phyloP scores from a whole-genome alignment of 2,888 invertebrate genomes.

The Diachrysia chrysitis region DNA sequence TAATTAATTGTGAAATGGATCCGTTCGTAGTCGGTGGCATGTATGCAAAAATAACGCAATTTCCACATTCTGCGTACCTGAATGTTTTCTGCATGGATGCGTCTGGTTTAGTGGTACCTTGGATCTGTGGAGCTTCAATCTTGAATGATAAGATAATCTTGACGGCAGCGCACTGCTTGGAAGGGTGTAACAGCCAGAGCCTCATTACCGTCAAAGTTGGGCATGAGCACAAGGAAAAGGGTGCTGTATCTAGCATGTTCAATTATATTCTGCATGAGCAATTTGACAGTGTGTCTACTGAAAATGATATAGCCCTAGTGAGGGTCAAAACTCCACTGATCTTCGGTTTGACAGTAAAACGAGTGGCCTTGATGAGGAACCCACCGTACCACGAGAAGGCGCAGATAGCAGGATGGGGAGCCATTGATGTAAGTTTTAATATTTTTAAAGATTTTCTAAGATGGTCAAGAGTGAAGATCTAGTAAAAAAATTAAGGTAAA shows the following conservation, averaged over 20 bases:
- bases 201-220: conserved; percentile 20
- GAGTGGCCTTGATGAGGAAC: conserved; percentile 16
- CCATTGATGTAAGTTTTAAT: conserved; percentile 16
- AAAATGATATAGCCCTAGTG: conserved; percentile 24
- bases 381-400: conserved; percentile 27
- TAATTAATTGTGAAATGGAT: not conserved
- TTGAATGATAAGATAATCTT: conserved; percentile 48
- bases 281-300: conserved; percentile 35
- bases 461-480: no score
- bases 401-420: conserved; percentile 27
- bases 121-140: conserved; percentile 53
- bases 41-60: conserved; percentile 9
- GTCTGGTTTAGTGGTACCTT: conserved; percentile 2
- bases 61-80: conserved; percentile 43
- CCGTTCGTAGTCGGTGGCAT: conserved; percentile 23
- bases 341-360: conserved; percentile 3
- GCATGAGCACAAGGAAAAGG: conserved; percentile 6
- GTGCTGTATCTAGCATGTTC: not conserved
- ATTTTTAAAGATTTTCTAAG: no score
- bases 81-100: conserved; percentile 18
- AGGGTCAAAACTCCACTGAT: conserved; percentile 5
- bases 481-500: no score
- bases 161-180: conserved; percentile 52
- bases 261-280: conserved; percentile 55
- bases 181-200: not conserved